Conservation (phyloP, 2,888 invertebrate genomes). For the Drosophila birchii region DNA sequence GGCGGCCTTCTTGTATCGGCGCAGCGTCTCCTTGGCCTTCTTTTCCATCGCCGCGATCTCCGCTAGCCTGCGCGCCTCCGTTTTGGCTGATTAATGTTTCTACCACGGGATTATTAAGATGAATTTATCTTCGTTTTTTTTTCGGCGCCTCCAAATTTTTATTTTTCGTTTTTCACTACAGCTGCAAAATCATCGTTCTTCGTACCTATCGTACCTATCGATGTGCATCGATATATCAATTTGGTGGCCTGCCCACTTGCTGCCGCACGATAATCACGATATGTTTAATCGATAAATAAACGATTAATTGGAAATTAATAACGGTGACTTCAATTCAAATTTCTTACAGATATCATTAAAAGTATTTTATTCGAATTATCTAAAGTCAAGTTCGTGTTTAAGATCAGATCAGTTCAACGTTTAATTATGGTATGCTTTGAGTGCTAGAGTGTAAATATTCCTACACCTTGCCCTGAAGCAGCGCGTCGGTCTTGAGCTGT, state of each 20-base stretch:
- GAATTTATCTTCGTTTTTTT: not conserved
- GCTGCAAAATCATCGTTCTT: too few relatives aligned
- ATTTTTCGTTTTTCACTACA: too few relatives aligned
- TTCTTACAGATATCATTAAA: not conserved
- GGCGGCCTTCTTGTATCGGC: constrained; percentile 83
- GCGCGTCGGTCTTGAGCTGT: constrained; percentile 88
- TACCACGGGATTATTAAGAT: not conserved
- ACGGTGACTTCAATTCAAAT: not conserved
- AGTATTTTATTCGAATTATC: not conserved
- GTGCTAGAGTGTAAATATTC: not conserved
- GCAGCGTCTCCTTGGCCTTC: constrained; percentile 82
- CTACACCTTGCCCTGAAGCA: constrained; percentile 80
- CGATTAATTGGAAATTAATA: not conserved
- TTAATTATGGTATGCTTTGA: not conserved
- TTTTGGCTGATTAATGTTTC: constrained; percentile 12
- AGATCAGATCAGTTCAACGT: constrained; percentile 14
- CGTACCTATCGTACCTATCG: not conserved
- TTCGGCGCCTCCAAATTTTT: not conserved
- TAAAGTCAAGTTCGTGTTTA: not conserved
- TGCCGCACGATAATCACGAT: not conserved
- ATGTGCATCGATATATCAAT: not conserved
- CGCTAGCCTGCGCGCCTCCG: constrained; percentile 32
- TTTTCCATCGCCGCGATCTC: constrained; percentile 80
- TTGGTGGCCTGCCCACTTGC: not conserved
- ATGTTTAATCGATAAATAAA: not conserved